Evolutionary conservation across 1,140 invertebrate species (phyloP), one percentile per base, ranked within the genome.

Genomic region (Bombus ignitus): DNA sequence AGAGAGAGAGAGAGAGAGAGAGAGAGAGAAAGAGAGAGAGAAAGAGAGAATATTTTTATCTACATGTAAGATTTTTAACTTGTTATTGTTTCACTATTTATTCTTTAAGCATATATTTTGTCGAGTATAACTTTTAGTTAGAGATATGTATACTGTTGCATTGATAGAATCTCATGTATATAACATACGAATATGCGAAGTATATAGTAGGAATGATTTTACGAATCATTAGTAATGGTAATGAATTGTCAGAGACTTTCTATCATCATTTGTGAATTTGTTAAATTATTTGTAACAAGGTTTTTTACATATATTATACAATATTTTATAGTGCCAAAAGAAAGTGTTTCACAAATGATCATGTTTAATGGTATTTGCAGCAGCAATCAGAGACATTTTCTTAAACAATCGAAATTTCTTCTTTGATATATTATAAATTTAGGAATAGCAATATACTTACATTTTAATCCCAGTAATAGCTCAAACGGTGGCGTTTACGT

Each of bases 11-110:
- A 65, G 4, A 65, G n/a, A 65, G 62, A 65, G 13, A 32, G 13
- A 66, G 4, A 18, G 15, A 66, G 5, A 66, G n/a, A 66, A 15
- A 66, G 32, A 35, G 32, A 35, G 15, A 66, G 32, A 35, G n/a
- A 70, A 0, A 65, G 65, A 80, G 44, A 53, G 73, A 59, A 81
- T 82, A 86, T 86, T 73, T 85, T 83, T 86, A 90, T 89, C 62
- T 89, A 90, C 76, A 62, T 66, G 57, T 87, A 89, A 89, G 85
- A 81, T 87, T 47, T 73, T 89, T 57, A 84, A 89, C 39, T 90
- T 47, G 79, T 89, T 89, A 82, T 90, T 70, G 71, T 84, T 91
- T 81, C 68, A 73, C 80, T 90, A 90, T 88, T 88, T 91, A 91
- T 91, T 89, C 42, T 79, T 81, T 80, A 87, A 75, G 79, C 5